These are phyloP conservation scores for Platyscapa corneri DNA, from an alignment of 1,140 invertebrate genomes.

Conservation along the genomic window DNA sequence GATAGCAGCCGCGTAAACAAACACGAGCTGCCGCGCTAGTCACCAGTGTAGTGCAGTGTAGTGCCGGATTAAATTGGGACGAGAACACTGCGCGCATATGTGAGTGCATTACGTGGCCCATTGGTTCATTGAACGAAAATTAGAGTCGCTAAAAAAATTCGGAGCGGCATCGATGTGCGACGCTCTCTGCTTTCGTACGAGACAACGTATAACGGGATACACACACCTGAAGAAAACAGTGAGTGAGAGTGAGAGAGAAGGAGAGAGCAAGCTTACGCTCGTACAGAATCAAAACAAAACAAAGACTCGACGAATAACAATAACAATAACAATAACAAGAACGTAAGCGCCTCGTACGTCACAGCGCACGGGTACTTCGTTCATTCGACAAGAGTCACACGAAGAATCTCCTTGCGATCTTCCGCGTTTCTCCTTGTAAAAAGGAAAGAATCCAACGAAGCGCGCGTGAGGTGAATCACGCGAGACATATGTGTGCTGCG, in stretches of 20 bases:
- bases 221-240: not conserved
- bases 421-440: not conserved
- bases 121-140: not conserved
- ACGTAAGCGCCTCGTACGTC: not conserved
- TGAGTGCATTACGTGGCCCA: not conserved
- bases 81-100: not conserved
- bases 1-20: constrained; percentile 37
- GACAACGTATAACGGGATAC: constrained; percentile 2
- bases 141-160: not conserved
- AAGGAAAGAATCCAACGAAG: not conserved
- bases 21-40: not conserved
- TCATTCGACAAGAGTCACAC: not conserved
- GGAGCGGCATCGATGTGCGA: no score
- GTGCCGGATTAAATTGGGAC: constrained; percentile 9
- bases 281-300: constrained; percentile 32
- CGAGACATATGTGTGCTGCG: not conserved
- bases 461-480: constrained; percentile 26
- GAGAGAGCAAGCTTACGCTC: not conserved
- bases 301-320: constrained; percentile 15
- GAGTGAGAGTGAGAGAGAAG: no score
- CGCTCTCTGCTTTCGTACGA: not conserved
- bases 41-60: not conserved
- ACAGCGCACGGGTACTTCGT: not conserved
- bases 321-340: not conserved
- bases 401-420: not conserved